These are phyloP conservation scores for Mylabris phalerata DNA, from an alignment of 1,140 invertebrate genomes.

Conservation along the genomic window DNA sequence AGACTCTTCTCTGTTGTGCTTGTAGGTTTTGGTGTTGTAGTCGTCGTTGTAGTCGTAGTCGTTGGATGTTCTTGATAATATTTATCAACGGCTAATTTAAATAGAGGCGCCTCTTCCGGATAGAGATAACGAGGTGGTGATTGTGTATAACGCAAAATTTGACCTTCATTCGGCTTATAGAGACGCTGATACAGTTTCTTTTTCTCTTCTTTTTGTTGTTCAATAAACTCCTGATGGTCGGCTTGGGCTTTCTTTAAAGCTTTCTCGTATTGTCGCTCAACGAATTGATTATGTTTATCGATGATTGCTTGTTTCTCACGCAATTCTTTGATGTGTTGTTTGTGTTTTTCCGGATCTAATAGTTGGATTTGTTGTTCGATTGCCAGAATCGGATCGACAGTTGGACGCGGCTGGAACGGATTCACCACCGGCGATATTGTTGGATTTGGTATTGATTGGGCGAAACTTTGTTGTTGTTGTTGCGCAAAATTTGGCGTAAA, in stretches of 20 bases:
- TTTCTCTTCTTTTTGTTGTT: conserved; percentile 48
- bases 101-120: conserved; percentile 43
- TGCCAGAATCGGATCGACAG: conserved; percentile 34
- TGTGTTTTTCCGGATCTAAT: conserved; percentile 52
- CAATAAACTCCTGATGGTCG: conserved; percentile 55
- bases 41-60: conserved; percentile 43
- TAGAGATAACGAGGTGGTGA: conserved; percentile 36
- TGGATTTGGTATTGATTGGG: conserved; percentile 2
- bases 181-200: conserved; percentile 42
- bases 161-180: conserved; percentile 31
- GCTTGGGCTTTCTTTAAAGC: conserved; percentile 58
- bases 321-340: conserved; percentile 51
- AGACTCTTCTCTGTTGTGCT: conserved; percentile 22
- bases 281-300: conserved; percentile 61
- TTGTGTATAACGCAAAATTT: conserved; percentile 23
- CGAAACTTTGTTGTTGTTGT: conserved; percentile 13
- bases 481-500: conserved; percentile 35
- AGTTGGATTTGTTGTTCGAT: conserved; percentile 44
- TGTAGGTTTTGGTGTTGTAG: conserved; percentile 24
- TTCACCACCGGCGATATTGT: conserved; percentile 16
- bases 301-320: conserved; percentile 58
- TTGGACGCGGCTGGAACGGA: conserved; percentile 33
- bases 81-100: conserved; percentile 44
- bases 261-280: conserved; percentile 61
- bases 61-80: conserved; percentile 48